phyloP scores from a whole-genome alignment of 2,888 invertebrate species.

The Apomyelois bistriatella region DNA sequence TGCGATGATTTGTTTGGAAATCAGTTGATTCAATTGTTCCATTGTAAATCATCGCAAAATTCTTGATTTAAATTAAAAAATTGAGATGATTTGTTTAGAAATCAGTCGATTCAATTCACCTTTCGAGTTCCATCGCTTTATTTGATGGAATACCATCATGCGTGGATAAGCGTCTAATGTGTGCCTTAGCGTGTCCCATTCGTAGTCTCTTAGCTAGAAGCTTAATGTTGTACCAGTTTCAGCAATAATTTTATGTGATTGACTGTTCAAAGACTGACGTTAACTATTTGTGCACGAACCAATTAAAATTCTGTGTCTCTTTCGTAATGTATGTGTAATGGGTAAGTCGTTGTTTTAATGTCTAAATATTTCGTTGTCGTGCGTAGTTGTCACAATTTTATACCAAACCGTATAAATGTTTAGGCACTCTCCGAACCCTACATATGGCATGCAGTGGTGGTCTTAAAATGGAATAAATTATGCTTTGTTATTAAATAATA shows the following conservation, averaged over 20 bases:
- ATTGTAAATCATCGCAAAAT: too few relatives aligned
- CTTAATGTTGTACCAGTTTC: conserved; percentile 39
- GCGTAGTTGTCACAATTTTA: conserved; percentile 16
- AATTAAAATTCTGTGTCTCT: conserved; percentile 34
- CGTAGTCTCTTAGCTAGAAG: conserved; percentile 23
- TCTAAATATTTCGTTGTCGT: conserved; percentile 16
- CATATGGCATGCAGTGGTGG: too few relatives aligned
- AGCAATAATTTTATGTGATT: conserved; percentile 74
- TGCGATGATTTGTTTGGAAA: too few relatives aligned
- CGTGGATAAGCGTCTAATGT: too few relatives aligned
- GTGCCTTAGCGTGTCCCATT: conserved; percentile 7
- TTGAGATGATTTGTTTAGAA: too few relatives aligned
- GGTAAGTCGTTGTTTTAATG: conserved; percentile 17
- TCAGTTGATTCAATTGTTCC: too few relatives aligned
- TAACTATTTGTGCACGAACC: conserved; percentile 56
- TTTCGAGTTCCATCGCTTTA: too few relatives aligned
- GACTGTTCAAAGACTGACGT: conserved; percentile 72
- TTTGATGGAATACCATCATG: too few relatives aligned
- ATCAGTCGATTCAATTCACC: too few relatives aligned
- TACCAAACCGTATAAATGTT: conserved; percentile 14
- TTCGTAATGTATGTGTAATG: conserved; percentile 30
- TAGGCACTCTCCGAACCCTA: conserved; percentile 13
- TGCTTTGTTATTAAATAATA: too few relatives aligned
- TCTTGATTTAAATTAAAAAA: too few relatives aligned
- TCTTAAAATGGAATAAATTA: too few relatives aligned